A percentile compares a stretch with the other conserved stretches of the same genome.
Conservation (phyloP, 2,888 invertebrate species). For the Cremastobaeus sp. region DNA sequence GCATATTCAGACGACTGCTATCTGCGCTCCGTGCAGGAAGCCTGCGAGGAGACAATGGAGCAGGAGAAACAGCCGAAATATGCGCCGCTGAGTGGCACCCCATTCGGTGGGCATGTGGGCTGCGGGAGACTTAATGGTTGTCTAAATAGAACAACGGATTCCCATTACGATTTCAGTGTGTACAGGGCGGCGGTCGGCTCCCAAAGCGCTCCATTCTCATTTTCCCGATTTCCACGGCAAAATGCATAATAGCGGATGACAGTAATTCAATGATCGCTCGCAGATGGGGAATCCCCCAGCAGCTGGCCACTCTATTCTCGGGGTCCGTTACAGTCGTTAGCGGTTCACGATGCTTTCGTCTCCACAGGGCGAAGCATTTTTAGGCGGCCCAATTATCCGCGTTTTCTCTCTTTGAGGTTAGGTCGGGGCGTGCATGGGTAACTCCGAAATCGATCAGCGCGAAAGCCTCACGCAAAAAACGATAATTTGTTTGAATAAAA, state of each 20-base stretch:
- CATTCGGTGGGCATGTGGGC: constrained; percentile 44
- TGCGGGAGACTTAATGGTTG: constrained; percentile 47
- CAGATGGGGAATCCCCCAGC: constrained; percentile 16
- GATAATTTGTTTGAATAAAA: too few relatives aligned
- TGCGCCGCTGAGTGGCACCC: constrained; percentile 27
- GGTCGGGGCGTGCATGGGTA: too few relatives aligned
- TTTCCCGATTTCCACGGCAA: constrained; percentile 35
- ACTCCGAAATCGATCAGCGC: too few relatives aligned
- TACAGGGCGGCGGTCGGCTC: background rate
- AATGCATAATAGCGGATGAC: constrained; percentile 32
- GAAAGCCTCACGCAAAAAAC: too few relatives aligned
- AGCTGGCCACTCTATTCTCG: constrained; percentile 14
- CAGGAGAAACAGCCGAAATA: constrained; percentile 17
- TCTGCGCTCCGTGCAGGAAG: background rate
- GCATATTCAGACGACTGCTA: constrained; percentile 35
- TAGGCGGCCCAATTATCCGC: too few relatives aligned
- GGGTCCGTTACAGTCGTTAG: constrained; percentile 18
- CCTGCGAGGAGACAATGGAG: constrained; percentile 13
- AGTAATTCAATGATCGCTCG: constrained; percentile 43
- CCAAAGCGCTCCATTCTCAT: constrained; percentile 30
- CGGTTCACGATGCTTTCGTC: background rate
- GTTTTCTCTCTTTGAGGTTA: background rate
- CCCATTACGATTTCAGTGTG: constrained; percentile 46
- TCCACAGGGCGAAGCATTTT: too few relatives aligned
- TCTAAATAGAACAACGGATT: constrained; percentile 56